Base-by-base conservation (phyloP, 1,140 invertebrate genomes). In the Drosophila gunungcola region DNA sequence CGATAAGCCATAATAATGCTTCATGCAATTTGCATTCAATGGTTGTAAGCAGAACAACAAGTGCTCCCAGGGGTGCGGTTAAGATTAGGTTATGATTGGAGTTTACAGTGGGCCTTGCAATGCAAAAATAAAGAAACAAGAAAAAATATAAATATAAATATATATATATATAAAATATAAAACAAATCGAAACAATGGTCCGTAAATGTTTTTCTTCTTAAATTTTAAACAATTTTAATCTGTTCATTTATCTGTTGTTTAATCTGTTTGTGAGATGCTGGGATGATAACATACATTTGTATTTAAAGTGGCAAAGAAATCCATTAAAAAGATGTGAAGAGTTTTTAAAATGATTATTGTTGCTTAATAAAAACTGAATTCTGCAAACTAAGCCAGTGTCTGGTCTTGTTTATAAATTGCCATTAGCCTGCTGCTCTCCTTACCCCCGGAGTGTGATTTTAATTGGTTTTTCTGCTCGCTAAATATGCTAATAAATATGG, bases 401-500 rank as follows among this genome's bases (percentile, higher is more conserved):
- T 27, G 16, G 3, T 34, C 12, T 34, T 13, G 27, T 12, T 41
- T 16, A 34, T 32, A 13, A 3, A 13, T 63, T 34, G 0, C 11
- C 6, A 10, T 32, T 6, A 21, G 13, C 25, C 13, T 11, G 13
- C 32, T 3, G 3, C 25, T 11, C 12, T 3, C 3, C 21, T 11
- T 27, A 43, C 54, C 6, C 11, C 6, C n/a, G 41, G 6, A 21
- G 5, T 56, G 27, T 32, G 13, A 29, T 46, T 67, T 68, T 67
- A 73, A 62, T 55, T 46, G 69, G 13, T 13, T n/a, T 69, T 46
- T 60, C 25, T 36, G 21, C 58, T 25, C 11, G 41, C 68, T 73
- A 38, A 74, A 75, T 53, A 67, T 67, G 70, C 70, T 53, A 73
- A 67, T 76, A 48, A 25, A 64, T 73, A n/a, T 57, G 29, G 12